Base-by-base conservation (phyloP, 2,797 vertebrate genomes). In the Gymnodraco acuticeps region DNA sequence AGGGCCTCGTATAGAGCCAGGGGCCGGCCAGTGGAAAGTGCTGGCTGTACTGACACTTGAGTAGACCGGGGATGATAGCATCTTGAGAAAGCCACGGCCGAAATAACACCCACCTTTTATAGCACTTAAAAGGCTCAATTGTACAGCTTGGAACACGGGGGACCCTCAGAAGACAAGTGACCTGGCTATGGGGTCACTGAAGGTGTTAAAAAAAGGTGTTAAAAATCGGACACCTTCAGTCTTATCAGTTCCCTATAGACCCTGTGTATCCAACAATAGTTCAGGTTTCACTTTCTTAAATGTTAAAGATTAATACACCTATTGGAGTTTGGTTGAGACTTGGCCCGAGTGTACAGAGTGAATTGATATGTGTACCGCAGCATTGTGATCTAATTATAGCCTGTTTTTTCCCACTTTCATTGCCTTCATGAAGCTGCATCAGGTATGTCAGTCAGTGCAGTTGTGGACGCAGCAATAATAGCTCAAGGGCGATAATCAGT, bases 41-140 rank as follows among this genome's bases (percentile, higher is more conserved):
- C 91, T 93, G 83, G 87, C 87, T 86, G 88, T 81, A 88, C 91
- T 92, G 93, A 91, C 91, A 95, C 86, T 66, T 84, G 93, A 95
- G 93, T 74, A 87, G 84, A 33, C 77, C 77, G 73, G 78, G 73
- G 87, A 84, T 77, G 82, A 87, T 73, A 75, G 78, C 41, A 78
- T 88, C 87, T 85, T 88, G 78, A 84, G 81, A 83, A 91, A 88
- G 85, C 76, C 70, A 16, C 69, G 52, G 87, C 90, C 91, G 91
- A 94, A 93, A 94, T 92, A 92, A 90, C 82, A 88, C 78, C 81
- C 75, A 80, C 77, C 47, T 52, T 87, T 85, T 74, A 61, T 56
- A 82, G 75, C 72, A 64, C 72, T 88, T 82, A 88, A 84, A 83
- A 73, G 74, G 75, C 81, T 89, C 77, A 65, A 76, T 89, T 92